Percentiles rank a stretch among this genome's conserved stretches.
Conservation (phyloP, 1,140 invertebrate species). For the Drosophila aff. region DNA sequence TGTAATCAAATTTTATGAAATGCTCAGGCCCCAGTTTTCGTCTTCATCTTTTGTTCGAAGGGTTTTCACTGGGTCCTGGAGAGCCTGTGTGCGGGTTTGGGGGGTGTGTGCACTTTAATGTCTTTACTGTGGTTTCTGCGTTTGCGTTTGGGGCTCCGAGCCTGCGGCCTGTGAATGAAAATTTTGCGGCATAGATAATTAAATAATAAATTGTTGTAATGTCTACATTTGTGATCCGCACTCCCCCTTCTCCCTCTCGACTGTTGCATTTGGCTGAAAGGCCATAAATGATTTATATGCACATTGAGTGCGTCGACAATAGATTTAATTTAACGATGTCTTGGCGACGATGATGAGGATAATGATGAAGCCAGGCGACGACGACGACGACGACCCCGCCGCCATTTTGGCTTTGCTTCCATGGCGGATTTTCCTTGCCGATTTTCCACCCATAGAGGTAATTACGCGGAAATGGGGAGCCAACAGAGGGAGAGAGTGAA, state of each 20-base stretch:
- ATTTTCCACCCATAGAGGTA: constrained; percentile 46
- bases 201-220: constrained; percentile 79
- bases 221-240: constrained; percentile 61
- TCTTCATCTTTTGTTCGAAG: constrained; percentile 27
- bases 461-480: constrained; percentile 62
- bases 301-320: constrained; percentile 76
- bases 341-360: constrained; percentile 58
- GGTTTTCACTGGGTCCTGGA: constrained; percentile 10
- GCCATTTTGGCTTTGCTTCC: constrained; percentile 65
- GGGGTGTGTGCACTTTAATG: constrained; percentile 51
- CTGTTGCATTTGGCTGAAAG: constrained; percentile 54
- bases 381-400: constrained; percentile 22
- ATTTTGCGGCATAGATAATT: constrained; percentile 77
- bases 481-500: constrained; percentile 10
- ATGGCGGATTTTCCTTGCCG: constrained; percentile 22
- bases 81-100: constrained; percentile 1
- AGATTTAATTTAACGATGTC: constrained; percentile 78
- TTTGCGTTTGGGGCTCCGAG: constrained; percentile 17
- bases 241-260: not conserved
- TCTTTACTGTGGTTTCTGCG: constrained; percentile 47
- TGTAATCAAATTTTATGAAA: constrained; percentile 80
- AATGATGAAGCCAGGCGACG: constrained; percentile 24
- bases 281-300: constrained; percentile 76
- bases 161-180: constrained; percentile 64
- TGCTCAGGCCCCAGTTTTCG: constrained; percentile 40